These are phyloP conservation scores for Rhabditophanes sp. DNA, from an alignment of 2,888 invertebrate species.

Conservation along the genomic window DNA sequence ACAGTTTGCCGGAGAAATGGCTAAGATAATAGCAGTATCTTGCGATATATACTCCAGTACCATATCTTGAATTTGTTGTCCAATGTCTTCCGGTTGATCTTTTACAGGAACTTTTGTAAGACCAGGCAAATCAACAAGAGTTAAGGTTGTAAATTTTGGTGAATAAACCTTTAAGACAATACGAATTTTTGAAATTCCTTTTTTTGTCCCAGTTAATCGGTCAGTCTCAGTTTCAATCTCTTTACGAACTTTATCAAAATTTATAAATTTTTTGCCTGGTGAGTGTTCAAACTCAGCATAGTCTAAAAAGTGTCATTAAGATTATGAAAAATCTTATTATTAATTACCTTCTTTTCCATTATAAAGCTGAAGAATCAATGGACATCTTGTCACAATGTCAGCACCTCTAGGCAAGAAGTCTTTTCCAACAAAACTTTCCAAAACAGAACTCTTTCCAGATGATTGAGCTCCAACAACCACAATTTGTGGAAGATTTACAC, in stretches of 20 bases:
- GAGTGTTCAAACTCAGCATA: slow-evolving; percentile 92
- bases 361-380: slow-evolving; percentile 45
- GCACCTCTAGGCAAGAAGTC: slow-evolving; percentile 43
- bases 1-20: slow-evolving; percentile 43
- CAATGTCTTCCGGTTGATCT: slow-evolving; percentile 52
- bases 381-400: slow-evolving; percentile 49
- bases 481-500: slow-evolving; percentile 4
- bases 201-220: slow-evolving; percentile 83
- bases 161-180: slow-evolving; percentile 95
- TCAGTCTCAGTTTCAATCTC: slow-evolving; percentile 98
- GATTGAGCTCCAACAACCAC: slow-evolving; percentile 2
- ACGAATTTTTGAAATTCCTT: slow-evolving; percentile 90
- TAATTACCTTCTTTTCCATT: no score
- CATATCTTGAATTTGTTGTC: slow-evolving; percentile 51
- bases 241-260: slow-evolving; percentile 69
- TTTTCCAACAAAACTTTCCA: slow-evolving; percentile 4
- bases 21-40: slow-evolving; percentile 43
- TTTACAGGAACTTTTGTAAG: slow-evolving; percentile 52
- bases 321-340: no score
- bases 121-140: slow-evolving; percentile 52
- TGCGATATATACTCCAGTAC: slow-evolving; percentile 46
- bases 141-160: slow-evolving; percentile 59
- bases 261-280: slow-evolving; percentile 85
- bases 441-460: slow-evolving; percentile 1
- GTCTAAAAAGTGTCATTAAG: slow-evolving; percentile 56